Percentiles rank a stretch among this genome's conserved stretches.
These are phyloP conservation scores for Notocelia uddmanniana DNA, from an alignment of 2,888 invertebrate genomes.

Conservation along the genomic window DNA sequence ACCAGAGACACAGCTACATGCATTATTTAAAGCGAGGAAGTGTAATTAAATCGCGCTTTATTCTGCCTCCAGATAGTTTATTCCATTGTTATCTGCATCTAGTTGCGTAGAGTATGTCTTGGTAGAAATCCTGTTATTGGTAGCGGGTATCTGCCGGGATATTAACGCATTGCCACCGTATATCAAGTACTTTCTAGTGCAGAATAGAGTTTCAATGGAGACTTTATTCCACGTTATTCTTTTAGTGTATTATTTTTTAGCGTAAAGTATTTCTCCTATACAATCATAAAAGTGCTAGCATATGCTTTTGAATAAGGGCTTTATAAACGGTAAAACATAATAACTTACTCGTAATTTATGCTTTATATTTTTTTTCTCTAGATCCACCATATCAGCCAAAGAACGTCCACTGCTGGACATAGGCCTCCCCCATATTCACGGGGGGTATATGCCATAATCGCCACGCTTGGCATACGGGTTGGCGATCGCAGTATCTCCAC, in stretches of 20 bases:
- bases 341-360: too few relatives aligned
- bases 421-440: too few relatives aligned
- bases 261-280: background rate
- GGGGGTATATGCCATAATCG: too few relatives aligned
- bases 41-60: conserved; percentile 78
- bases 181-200: conserved; percentile 56
- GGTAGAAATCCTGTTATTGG: conserved; percentile 61
- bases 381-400: too few relatives aligned
- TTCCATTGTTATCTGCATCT: conserved; percentile 72
- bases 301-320: too few relatives aligned
- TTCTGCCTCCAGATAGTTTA: conserved; percentile 60
- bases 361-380: too few relatives aligned
- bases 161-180: conserved; percentile 68
- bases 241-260: background rate
- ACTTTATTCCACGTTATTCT: background rate
- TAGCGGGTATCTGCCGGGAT: conserved; percentile 62
- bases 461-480: too few relatives aligned
- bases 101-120: conserved; percentile 64
- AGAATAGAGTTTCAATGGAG: conserved; percentile 35
- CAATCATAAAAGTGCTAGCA: too few relatives aligned
- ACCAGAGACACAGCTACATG: conserved; percentile 67
- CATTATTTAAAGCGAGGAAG: conserved; percentile 71
- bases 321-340: too few relatives aligned
- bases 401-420: too few relatives aligned
- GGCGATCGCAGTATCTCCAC: too few relatives aligned